Percentiles rank a stretch among this genome's conserved stretches.
phyloP scores from a whole-genome alignment of 2,113 vertebrate species.

The Ivindomyrus marchei region DNA sequence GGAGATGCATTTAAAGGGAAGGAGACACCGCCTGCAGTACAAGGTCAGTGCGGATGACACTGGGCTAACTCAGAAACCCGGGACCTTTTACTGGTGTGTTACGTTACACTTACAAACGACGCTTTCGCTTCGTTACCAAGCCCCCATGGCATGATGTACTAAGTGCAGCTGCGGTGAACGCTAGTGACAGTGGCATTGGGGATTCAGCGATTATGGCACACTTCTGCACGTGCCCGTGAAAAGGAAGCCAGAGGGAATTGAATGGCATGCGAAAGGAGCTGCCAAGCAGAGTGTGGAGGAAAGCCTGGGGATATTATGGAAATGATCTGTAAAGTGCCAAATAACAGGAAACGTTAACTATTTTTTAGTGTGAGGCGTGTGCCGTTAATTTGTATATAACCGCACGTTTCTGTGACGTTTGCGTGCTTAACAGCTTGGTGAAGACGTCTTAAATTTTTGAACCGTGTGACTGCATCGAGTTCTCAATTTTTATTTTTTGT shows the following conservation, averaged over 20 bases:
- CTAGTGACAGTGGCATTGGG: background rate
- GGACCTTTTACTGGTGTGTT: background rate
- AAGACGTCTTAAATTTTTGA: background rate
- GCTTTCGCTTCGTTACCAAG: background rate
- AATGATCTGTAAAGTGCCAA: background rate
- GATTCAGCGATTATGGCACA: background rate
- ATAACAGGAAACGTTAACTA: background rate
- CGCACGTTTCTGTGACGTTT: background rate
- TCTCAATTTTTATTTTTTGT: background rate
- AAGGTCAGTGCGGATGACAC: conserved; percentile 65
- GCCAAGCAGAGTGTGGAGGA: background rate
- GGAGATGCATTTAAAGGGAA: conserved; percentile 94
- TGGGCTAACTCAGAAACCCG: background rate
- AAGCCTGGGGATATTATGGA: background rate
- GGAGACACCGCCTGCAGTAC: conserved; percentile 89
- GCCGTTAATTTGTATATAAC: background rate
- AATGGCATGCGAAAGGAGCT: background rate
- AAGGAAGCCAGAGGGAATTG: background rate
- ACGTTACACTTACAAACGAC: background rate
- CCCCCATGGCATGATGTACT: background rate
- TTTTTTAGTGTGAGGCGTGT: background rate
- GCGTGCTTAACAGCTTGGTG: background rate
- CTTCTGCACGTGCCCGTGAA: background rate
- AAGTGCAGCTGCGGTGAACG: background rate
- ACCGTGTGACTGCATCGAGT: background rate